Evolutionary conservation across 2,797 vertebrate species (phyloP).

Genomic region (Eurystomus glaucurus): DNA sequence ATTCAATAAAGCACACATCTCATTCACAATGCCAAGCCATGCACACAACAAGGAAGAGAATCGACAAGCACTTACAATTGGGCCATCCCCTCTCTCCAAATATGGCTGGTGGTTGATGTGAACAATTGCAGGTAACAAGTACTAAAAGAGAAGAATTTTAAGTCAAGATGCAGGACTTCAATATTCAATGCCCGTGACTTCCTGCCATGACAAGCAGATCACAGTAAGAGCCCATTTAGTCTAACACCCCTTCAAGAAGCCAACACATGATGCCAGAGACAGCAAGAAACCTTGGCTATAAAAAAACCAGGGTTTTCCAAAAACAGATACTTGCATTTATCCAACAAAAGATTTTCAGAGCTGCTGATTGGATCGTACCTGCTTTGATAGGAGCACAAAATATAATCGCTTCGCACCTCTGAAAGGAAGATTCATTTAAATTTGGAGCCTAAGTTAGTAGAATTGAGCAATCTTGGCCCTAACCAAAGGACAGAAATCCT

Average conservation of each 20-base stretch:
- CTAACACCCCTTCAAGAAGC: not conserved
- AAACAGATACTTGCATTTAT: not conserved
- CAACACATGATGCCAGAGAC: not conserved
- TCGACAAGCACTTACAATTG: constrained; percentile 90
- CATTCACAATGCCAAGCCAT: not conserved
- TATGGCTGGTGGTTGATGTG: constrained; percentile 99
- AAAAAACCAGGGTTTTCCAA: not conserved
- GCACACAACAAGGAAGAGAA: not conserved
- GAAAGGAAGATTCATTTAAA: not conserved
- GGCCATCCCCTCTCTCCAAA: constrained; percentile 97
- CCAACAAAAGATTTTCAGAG: not conserved
- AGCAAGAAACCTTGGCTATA: not conserved
- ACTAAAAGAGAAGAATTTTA: constrained; percentile 80
- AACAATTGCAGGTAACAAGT: constrained; percentile 96
- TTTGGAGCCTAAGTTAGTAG: not conserved
- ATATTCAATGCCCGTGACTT: not conserved
- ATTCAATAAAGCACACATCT: not conserved
- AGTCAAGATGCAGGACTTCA: not conserved
- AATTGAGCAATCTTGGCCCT: not conserved
- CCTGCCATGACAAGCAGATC: not conserved
- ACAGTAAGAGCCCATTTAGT: not conserved
- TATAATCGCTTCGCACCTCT: not conserved
- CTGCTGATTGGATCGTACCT: not conserved
- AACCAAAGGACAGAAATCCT: not conserved
- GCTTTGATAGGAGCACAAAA: not conserved